Percentiles rank a stretch among this genome's conserved stretches.
phyloP scores from a whole-genome alignment of 2,113 vertebrate species.

The Xenopus borealis region DNA sequence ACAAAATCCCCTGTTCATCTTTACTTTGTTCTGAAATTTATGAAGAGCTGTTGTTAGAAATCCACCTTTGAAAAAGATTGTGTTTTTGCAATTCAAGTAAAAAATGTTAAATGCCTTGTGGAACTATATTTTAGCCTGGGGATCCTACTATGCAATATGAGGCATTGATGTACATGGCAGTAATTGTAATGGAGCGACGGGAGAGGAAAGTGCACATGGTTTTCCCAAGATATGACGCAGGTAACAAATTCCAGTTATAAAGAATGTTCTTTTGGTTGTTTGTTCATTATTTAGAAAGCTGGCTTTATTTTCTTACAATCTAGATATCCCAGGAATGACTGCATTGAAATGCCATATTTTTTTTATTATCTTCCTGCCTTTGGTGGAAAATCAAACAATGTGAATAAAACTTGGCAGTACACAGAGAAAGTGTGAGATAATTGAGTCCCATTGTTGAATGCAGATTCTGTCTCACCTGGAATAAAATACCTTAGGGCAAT shows the following conservation, averaged over 20 bases:
- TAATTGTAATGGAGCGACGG: neutral
- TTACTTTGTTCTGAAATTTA: no score
- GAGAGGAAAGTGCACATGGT: neutral
- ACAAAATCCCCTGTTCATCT: no score
- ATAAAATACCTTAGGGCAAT: no score
- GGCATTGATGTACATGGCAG: no score
- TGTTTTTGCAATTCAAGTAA: neutral
- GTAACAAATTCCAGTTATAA: slow-evolving; percentile 15
- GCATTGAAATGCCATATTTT: slow-evolving; percentile 1
- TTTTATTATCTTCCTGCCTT: neutral
- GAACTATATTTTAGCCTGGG: neutral
- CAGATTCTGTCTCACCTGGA: no score
- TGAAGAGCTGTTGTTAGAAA: no score
- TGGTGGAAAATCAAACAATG: slow-evolving; percentile 9
- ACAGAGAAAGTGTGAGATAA: neutral
- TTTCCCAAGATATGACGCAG: slow-evolving; percentile 22
- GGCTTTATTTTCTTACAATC: slow-evolving; percentile 17
- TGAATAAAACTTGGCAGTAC: slow-evolving; percentile 3
- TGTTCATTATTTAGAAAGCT: slow-evolving; percentile 20
- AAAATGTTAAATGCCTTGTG: slow-evolving; percentile 1
- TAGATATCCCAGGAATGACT: slow-evolving; percentile 28
- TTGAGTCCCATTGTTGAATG: no score
- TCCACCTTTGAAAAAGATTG: no score
- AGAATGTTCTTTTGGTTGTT: slow-evolving; percentile 18
- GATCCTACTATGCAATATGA: neutral